Percentiles rank a stretch among this genome's conserved stretches.
Conservation (phyloP, 1,140 invertebrate species). For the Drosophila sproati region DNA sequence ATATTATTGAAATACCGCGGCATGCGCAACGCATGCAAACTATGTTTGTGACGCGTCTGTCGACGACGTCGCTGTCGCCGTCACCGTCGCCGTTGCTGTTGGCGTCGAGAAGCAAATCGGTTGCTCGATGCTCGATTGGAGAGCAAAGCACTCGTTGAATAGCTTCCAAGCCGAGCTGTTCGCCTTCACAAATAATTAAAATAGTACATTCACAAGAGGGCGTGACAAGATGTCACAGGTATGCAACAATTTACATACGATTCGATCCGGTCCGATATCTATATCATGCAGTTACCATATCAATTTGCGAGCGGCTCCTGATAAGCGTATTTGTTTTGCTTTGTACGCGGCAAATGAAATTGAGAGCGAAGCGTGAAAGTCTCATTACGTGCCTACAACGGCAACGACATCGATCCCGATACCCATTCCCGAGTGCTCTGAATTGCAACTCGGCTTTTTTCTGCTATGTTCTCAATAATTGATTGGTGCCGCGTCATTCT, state of each 20-base stretch:
- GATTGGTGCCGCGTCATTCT: constrained; percentile 61
- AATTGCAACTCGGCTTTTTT: constrained; percentile 13
- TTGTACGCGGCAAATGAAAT: constrained; percentile 54
- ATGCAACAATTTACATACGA: constrained; percentile 39
- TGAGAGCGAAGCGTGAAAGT: constrained; percentile 68
- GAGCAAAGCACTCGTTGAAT: constrained; percentile 62
- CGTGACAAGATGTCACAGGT: constrained; percentile 74
- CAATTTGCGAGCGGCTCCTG: constrained; percentile 5
- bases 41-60: constrained; percentile 50
- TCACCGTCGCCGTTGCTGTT: constrained; percentile 1
- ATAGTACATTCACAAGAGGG: constrained; percentile 21
- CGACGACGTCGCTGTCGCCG: background rate
- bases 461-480: constrained; percentile 51
- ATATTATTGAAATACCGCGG: constrained; percentile 64
- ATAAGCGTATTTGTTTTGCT: constrained; percentile 24
- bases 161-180: constrained; percentile 52
- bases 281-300: constrained; percentile 36
- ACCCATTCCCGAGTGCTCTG: constrained; percentile 2
- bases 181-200: background rate
- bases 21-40: constrained; percentile 70
- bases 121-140: constrained; percentile 36
- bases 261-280: constrained; percentile 31
- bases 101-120: constrained; percentile 25
- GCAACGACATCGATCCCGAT: constrained; percentile 28
- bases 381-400: constrained; percentile 35